These are phyloP conservation scores for Ceraclea dissimilis DNA, from an alignment of 2,888 invertebrate genomes.

Conservation along the genomic window DNA sequence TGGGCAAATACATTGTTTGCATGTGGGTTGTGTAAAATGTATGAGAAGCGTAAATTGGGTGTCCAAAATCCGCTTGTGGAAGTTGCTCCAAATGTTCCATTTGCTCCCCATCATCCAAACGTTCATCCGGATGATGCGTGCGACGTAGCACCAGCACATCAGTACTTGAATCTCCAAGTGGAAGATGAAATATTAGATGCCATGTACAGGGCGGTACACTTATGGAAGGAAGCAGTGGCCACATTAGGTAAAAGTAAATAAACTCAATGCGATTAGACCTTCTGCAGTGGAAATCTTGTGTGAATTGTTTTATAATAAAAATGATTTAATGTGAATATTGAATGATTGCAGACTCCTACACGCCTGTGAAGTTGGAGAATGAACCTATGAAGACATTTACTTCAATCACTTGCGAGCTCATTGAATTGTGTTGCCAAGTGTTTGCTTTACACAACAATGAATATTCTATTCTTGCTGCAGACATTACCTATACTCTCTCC, in stretches of 20 bases:
- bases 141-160: constrained; percentile 20
- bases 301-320: background rate
- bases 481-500: constrained; percentile 14
- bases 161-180: constrained; percentile 14
- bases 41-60: constrained; percentile 11
- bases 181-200: constrained; percentile 13
- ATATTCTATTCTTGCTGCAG: constrained; percentile 13
- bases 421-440: constrained; percentile 16
- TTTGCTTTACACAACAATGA: constrained; percentile 17
- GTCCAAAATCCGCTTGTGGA: constrained; percentile 3
- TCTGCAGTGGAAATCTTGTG: background rate
- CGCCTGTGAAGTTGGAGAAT: background rate
- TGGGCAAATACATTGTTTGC: constrained; percentile 14
- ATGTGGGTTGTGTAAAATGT: constrained; percentile 6
- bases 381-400: constrained; percentile 8
- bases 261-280: background rate
- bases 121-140: constrained; percentile 22
- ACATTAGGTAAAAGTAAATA: constrained; percentile 2
- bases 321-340: background rate
- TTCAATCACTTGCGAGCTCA: constrained; percentile 15
- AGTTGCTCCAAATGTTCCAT: background rate
- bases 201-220: constrained; percentile 14
- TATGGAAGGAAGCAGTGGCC: constrained; percentile 14
- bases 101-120: constrained; percentile 4
- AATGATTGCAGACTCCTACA: constrained; percentile 2